Base-by-base conservation (phyloP, 2,888 invertebrate genomes). In the Eurytoma adleriae region DNA sequence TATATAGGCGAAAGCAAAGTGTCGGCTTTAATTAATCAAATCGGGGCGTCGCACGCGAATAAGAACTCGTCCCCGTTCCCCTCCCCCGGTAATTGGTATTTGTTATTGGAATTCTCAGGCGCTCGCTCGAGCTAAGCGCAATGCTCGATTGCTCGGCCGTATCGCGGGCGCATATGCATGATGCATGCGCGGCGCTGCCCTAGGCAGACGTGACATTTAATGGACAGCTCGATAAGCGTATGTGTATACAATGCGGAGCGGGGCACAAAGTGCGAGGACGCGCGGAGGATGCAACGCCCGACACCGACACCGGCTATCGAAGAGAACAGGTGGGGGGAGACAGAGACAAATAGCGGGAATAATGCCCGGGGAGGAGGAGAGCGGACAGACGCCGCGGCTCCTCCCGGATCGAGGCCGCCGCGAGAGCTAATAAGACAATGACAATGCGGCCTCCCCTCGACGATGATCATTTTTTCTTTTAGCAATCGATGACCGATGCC, bases 171-270 rank as follows among this genome's bases (percentile, higher is more conserved):
- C 62, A 24, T 18, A 73, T 76, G 79, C 76, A 76, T 76, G 79
- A 82, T 73, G 81, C 76, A 82, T 81, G 78, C 71, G 40, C 12
- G 20, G 20, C 40, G 52, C 66, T 76, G 81, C 79, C 66, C 71
- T 64, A 59, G 66, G 75, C 79, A 78, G 68, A 74, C 70, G 78
- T 80, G 82, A 79, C 79, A 82, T 80, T 82, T 82, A 80, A 82
- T 80, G 75, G 80, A 80, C 80, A 75, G 80, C 71, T 75, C 78
- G 80, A 82, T 80, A 82, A 81, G 79, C 83, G 73, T 61, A 48
- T 69, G 54, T 27, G 78, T 59, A 68, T 50, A 68, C 59, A 74
- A 70, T 72, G 68, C 62, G 59, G 27, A 48, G 67, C 48, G 20
- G 62, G 24, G 69, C 62, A 80, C 64, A 73, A 68, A 72, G 64